Conservation (phyloP, 2,888 invertebrate species). For the Torymus auratus region DNA sequence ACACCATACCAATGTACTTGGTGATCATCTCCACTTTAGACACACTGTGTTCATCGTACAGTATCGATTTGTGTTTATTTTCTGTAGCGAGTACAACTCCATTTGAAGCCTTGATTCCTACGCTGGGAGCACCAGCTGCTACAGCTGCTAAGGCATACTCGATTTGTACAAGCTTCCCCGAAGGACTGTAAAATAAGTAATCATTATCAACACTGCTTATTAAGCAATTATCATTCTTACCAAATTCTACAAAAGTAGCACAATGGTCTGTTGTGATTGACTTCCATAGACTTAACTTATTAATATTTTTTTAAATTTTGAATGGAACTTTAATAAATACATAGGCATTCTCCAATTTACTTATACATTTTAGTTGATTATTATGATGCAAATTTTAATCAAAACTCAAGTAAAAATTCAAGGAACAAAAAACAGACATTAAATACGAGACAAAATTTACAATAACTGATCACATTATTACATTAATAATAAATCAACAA, state of each 20-base stretch:
- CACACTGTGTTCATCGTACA: slow-evolving; percentile 98
- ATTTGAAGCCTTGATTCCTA: slow-evolving; percentile 98
- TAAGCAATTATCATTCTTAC: too few relatives aligned
- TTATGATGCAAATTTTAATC: too few relatives aligned
- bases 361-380: too few relatives aligned
- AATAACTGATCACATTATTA: background rate
- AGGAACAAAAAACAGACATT: too few relatives aligned
- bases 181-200: slow-evolving; percentile 86
- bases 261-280: too few relatives aligned
- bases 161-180: slow-evolving; percentile 99
- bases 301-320: too few relatives aligned
- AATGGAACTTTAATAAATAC: too few relatives aligned
- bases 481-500: slow-evolving; percentile 1
- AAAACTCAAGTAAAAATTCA: too few relatives aligned
- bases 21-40: slow-evolving; percentile 98
- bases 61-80: slow-evolving; percentile 97
- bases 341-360: too few relatives aligned
- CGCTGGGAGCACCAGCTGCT: slow-evolving; percentile 98
- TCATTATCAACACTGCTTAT: background rate
- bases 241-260: too few relatives aligned
- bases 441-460: background rate
- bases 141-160: slow-evolving; percentile 99
- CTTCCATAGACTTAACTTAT: too few relatives aligned
- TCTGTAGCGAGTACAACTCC: slow-evolving; percentile 99
- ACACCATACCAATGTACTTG: slow-evolving; percentile 97